Evolutionary conservation across 2,797 vertebrate species (phyloP).

Genomic region (Lagodon rhomboides): DNA sequence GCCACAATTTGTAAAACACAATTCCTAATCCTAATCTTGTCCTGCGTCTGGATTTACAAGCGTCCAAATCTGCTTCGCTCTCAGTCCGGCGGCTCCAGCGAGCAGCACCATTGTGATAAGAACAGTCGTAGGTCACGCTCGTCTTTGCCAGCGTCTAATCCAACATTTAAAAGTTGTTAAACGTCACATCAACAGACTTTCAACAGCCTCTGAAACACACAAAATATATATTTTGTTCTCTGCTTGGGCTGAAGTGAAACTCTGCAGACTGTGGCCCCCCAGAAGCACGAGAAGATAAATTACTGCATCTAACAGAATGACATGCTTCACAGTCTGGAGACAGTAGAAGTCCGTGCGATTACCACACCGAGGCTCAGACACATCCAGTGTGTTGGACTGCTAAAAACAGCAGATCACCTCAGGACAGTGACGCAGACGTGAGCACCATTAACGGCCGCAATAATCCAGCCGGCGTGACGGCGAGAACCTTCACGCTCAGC

Average conservation of each 20-base stretch:
- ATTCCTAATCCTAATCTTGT: slow-evolving; percentile 54
- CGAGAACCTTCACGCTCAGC: not conserved
- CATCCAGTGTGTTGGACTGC: not conserved
- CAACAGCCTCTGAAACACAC: not conserved
- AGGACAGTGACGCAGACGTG: not conserved
- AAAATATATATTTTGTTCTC: not conserved
- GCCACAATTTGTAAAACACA: slow-evolving; percentile 33
- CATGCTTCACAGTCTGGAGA: slow-evolving; percentile 18
- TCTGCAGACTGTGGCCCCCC: not conserved
- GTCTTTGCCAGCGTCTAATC: not conserved
- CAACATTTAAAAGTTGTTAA: not conserved
- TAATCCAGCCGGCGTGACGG: not conserved
- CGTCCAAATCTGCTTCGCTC: slow-evolving; percentile 42
- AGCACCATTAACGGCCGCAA: not conserved
- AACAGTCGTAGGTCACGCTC: not conserved
- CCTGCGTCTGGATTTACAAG: slow-evolving; percentile 32
- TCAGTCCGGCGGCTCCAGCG: not conserved
- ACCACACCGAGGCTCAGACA: not conserved
- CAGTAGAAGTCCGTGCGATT: slow-evolving; percentile 11
- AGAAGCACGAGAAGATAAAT: not conserved
- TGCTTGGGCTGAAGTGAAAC: not conserved
- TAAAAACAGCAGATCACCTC: not conserved
- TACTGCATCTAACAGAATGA: slow-evolving; percentile 5
- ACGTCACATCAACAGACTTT: not conserved
- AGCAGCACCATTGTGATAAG: slow-evolving; percentile 13